Conservation (phyloP, 1,140 invertebrate species). For the Formica exsecta region DNA sequence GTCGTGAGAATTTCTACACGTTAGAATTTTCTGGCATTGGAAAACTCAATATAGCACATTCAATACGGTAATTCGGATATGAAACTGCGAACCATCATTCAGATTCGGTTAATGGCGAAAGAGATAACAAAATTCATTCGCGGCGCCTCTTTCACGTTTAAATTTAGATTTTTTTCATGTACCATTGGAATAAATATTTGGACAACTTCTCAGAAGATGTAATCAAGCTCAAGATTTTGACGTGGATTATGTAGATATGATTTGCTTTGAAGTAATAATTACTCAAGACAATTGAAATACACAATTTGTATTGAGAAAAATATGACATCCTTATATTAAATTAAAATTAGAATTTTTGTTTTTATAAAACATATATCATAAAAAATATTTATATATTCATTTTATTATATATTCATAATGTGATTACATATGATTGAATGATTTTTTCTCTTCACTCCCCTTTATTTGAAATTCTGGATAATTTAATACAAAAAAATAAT, state of each 20-base stretch:
- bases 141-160: not conserved
- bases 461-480: too few species aligned
- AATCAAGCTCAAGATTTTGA: not conserved
- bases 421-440: too few species aligned
- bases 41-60: slow-evolving; percentile 7
- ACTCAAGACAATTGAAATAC: not conserved
- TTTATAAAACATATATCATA: not conserved
- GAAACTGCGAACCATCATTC: slow-evolving; percentile 23
- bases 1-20: slow-evolving; percentile 25
- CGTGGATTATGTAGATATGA: not conserved
- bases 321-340: not conserved
- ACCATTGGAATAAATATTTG: not conserved
- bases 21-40: slow-evolving; percentile 30
- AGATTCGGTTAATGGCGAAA: slow-evolving; percentile 9
- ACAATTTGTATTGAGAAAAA: not conserved
- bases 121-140: slow-evolving; percentile 23
- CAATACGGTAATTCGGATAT: slow-evolving; percentile 22
- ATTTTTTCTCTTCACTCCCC: too few species aligned
- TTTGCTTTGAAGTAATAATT: not conserved
- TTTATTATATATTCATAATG: not conserved
- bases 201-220: not conserved
- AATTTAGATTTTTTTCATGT: not conserved
- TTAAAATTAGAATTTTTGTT: not conserved
- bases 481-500: too few species aligned
- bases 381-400: not conserved